Evolutionary conservation across 2,888 invertebrate species (phyloP), one percentile per base, ranked within the genome.

Genomic region (Troides oblongomaculatus): DNA sequence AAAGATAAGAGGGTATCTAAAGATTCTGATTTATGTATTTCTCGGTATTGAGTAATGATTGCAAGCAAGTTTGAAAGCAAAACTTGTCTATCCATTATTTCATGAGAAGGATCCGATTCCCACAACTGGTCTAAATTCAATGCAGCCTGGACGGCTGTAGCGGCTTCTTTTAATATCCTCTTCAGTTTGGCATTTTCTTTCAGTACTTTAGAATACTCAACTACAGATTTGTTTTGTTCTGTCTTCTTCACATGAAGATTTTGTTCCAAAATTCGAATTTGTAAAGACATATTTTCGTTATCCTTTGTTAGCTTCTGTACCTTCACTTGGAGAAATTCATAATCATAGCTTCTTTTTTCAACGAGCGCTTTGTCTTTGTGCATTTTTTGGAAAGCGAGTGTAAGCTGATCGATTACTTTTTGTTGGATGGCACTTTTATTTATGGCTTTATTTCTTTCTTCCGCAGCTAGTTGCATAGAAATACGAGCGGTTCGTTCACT

Each of bases 391-490:
- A 94, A 94, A 72, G 94, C 94, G 1, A 81, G 78, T 0, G 94
- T 94, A 3, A 96, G 79, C 66, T 93, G 92, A 72, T 95, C 93
- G 61, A 96, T 95, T 0, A 95, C 88, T 78, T 94, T 93, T 14
- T 93, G 87, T 80, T 96, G 96, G 23, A 95, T 93, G 36, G 93
- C 84, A 62, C 93, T 93, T 83, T 94, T 95, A 14, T 92, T 89
- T 7, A 95, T 87, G 18, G 94, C 94, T 77, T 93, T 94, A 69
- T 94, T 94, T 79, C 95, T 94, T 81, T 96, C 95, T 72, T 90
- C 88, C 80, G 94, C 93, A 53, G 93, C 93, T 64, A 95, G 81
- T 72, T 94, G 93, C 76, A 88, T 90, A 69, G 94, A 94, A 75
- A 94, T 88, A 71, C 83, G 92, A 72, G 93, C 88, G 67, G 82